Percentiles rank a stretch among this genome's conserved stretches.
Evolutionary conservation across 1,140 invertebrate species (phyloP).

Genomic region (Sesamia nonagrioides): DNA sequence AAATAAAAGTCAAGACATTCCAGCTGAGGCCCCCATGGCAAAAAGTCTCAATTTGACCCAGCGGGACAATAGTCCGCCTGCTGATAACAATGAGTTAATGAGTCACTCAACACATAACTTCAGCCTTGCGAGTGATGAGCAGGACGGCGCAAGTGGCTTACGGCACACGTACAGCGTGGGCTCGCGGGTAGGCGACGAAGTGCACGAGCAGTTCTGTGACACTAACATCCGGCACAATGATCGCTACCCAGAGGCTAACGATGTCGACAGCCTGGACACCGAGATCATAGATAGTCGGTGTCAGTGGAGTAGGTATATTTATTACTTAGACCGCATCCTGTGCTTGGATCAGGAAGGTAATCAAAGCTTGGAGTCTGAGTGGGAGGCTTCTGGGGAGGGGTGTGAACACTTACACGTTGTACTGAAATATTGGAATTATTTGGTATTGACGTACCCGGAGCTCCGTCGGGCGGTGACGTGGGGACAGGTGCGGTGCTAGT

Average conservation of each 20-base stretch:
- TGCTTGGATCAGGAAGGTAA: conserved; percentile 69
- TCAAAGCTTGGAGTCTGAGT: conserved; percentile 71
- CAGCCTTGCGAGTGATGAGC: no score
- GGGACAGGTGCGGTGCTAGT: conserved; percentile 76
- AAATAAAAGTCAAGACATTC: neutral
- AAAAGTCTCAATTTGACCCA: conserved; percentile 65
- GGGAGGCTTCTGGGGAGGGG: conserved; percentile 70
- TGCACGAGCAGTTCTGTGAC: conserved; percentile 65
- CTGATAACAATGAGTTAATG: conserved; percentile 56
- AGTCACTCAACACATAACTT: conserved; percentile 70
- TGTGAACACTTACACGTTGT: conserved; percentile 74
- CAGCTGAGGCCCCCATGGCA: conserved; percentile 56
- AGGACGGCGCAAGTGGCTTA: no score
- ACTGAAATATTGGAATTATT: conserved; percentile 74
- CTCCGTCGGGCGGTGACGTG: conserved; percentile 70
- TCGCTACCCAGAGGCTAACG: conserved; percentile 74
- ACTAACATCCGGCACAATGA: conserved; percentile 81
- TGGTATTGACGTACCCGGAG: conserved; percentile 71
- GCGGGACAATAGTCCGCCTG: conserved; percentile 8
- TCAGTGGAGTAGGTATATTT: conserved; percentile 68
- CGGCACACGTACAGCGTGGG: conserved; percentile 55
- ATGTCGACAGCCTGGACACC: conserved; percentile 74
- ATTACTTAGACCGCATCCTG: conserved; percentile 73
- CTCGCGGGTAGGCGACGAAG: conserved; percentile 50
- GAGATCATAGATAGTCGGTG: conserved; percentile 73